phyloP scores from a whole-genome alignment of 2,797 vertebrate genomes.

The Tiaroga cobitis region DNA sequence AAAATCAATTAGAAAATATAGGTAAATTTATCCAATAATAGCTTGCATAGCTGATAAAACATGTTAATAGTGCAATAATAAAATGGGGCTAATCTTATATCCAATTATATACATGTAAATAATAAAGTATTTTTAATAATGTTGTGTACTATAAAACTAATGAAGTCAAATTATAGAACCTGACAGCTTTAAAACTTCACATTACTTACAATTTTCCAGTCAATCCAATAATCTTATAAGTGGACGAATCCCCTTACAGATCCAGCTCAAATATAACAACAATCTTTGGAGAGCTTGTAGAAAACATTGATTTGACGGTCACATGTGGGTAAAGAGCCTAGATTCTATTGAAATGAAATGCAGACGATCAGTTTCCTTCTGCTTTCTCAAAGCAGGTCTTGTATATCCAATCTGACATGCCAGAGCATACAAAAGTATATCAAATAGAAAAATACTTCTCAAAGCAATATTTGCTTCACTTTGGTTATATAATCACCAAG shows the following conservation, averaged over 20 bases:
- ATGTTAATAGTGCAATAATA: conserved; percentile 69
- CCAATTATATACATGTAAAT: conserved; percentile 64
- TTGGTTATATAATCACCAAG: conserved; percentile 34
- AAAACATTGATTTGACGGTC: conserved; percentile 17
- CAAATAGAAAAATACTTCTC: conserved; percentile 36
- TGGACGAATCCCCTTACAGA: background rate
- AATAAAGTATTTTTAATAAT: conserved; percentile 55
- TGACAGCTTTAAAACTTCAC: conserved; percentile 5
- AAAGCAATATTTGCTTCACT: conserved; percentile 35
- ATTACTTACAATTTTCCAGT: conserved; percentile 47
- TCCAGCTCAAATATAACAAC: background rate
- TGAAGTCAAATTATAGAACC: conserved; percentile 41
- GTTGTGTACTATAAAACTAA: conserved; percentile 45
- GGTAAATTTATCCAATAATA: conserved; percentile 60
- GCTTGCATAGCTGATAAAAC: conserved; percentile 69
- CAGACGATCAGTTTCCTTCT: conserved; percentile 4
- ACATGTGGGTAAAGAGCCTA: conserved; percentile 14
- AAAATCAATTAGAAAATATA: conserved; percentile 58
- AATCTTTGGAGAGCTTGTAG: conserved; percentile 16
- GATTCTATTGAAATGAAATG: conserved; percentile 20
- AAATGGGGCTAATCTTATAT: conserved; percentile 57
- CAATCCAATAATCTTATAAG: conserved; percentile 37
- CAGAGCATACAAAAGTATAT: background rate
- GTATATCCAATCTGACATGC: background rate
- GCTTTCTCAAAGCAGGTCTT: conserved; percentile 17